Base-by-base conservation (phyloP, 2,888 invertebrate genomes). In the Dicyrtomina minuta region DNA sequence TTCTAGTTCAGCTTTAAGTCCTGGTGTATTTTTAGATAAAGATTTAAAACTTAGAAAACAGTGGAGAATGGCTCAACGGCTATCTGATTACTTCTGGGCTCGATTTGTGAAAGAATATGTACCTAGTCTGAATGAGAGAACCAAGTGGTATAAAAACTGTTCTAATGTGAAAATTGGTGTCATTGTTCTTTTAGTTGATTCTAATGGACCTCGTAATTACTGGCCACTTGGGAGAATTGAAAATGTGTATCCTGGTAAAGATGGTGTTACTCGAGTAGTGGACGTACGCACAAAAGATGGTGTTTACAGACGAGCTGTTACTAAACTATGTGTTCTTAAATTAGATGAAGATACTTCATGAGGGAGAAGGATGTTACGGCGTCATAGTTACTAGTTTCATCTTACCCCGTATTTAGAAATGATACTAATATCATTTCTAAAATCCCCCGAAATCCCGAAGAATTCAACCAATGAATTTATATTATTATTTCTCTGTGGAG, bases 91-190 rank as follows among this genome's bases (percentile, higher is more conserved):
- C 0, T 75, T 76, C 66, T 78, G 75, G 76, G 56, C 49, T 24
- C 62, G 75, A 2, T 78, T 74, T 74, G 17, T 74, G 0, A 27
- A 43, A 8, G 78, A 75, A 53, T 78, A 74, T 55, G 33, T 77
- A 2, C 76, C 76, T 1, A 61, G 55, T 0, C 64, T 78, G 3
- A 68, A 46, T 1, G 61, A 66, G 17, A 43, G 75, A 12, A 56
- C n/a, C 13, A 78, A 76, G 53, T 78, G 74, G 76, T 10, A 27
- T 10, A 0, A 10, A 0, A n/a, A n/a, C n/a, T n/a, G n/a, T n/a
- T n/a, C n/a, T n/a, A n/a, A n/a, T n/a, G n/a, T n/a, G n/a, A n/a
- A n/a, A n/a, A n/a, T n/a, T 20, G 51, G n/a, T n/a, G n/a, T n/a
- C n/a, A n/a, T n/a, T n/a, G 17, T n/a, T 4, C 6, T 51, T 17